Conservation (phyloP, 1,140 invertebrate genomes). For the Eupristina koningsbergeri region DNA sequence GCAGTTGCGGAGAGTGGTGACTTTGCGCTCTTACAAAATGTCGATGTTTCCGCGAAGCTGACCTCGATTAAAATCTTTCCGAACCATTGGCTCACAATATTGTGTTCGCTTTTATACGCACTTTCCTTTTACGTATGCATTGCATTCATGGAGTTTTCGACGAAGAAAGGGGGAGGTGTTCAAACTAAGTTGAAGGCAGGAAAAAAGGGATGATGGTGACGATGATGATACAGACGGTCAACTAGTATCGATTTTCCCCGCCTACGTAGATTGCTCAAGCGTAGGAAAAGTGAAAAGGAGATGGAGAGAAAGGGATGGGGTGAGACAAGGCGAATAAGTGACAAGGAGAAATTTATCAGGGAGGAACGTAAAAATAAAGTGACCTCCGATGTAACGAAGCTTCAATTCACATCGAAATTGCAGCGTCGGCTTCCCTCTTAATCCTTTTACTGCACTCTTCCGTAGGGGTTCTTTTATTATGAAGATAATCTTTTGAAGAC, state of each 20-base stretch:
- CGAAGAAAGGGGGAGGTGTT: too few relatives aligned
- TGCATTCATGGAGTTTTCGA: background rate
- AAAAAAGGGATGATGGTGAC: background rate
- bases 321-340: too few relatives aligned
- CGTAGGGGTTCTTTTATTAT: constrained; percentile 3
- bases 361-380: constrained; percentile 32
- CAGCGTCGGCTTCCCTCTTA: constrained; percentile 4
- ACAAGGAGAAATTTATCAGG: background rate
- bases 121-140: background rate
- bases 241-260: constrained; percentile 7
- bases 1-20: background rate
- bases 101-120: background rate
- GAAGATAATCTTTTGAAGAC: background rate
- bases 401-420: constrained; percentile 1
- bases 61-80: constrained; percentile 35
- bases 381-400: constrained; percentile 25
- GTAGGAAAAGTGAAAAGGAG: background rate
- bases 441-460: constrained; percentile 19
- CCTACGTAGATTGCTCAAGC: background rate
- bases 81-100: constrained; percentile 38
- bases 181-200: background rate
- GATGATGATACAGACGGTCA: background rate
- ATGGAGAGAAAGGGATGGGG: background rate
- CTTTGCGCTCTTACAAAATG: background rate
- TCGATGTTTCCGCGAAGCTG: background rate